Base-by-base conservation (phyloP, 2,797 vertebrate genomes). In the Choloepus didactylus region DNA sequence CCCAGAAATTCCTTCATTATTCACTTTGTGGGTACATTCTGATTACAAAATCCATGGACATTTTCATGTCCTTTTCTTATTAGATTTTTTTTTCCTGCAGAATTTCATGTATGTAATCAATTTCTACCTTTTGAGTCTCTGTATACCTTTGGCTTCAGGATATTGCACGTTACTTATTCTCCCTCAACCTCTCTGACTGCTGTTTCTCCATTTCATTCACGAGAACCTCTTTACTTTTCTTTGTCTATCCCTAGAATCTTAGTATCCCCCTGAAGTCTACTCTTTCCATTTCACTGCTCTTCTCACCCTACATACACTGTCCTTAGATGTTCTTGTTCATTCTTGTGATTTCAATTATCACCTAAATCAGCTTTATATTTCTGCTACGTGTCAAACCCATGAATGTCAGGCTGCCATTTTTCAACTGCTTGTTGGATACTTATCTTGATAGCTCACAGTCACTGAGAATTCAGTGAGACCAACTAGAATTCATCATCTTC, bases 381-480 rank as follows among this genome's bases (percentile, higher is more conserved):
- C 35, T 88, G 21, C 5, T 92, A 1, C 62, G 4, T 44, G 15
- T 44, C 9, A 2, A 93, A 66, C 77, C 10, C 23, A 10, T 81
- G 81, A 85, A n/a, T 85, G 25, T 82, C 62, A 84, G 49, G 29
- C 51, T 80, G 38, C 19, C 16, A 23, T 35, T 85, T 89, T 95
- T 72, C 12, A 59, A 12, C 15, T 73, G 35, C 35, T 69, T 72
- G 27, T 46, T 93, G 59, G 31, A 25, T 89, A 38, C 44, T 1
- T 83, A 2, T 62, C 73, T 69, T 82, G 66, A 69, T 41, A 64
- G 56, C 38, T 79, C 38, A 7, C 14, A 72, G 49, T 21, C 62
- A 46, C 44, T 94, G 41, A 66, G 73, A 95, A 67, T 29, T 66
- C 69, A 75, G 56, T 51, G 92, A 93, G n/a, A 60, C 49, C 23